Base-by-base conservation (phyloP, 2,797 vertebrate species). In the Alectoris magna region DNA sequence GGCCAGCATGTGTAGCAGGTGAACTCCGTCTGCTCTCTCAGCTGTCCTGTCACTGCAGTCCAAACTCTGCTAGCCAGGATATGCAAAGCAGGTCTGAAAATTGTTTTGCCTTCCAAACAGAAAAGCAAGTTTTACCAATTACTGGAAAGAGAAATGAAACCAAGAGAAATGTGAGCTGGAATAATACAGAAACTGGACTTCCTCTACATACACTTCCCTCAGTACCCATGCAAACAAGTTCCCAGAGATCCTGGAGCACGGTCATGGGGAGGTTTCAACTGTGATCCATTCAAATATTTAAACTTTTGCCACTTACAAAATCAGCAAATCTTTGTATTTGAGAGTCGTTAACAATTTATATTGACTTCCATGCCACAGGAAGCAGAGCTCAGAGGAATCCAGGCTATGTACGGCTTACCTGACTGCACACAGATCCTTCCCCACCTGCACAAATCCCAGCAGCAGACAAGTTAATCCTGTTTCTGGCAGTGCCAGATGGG, bases 71-170 rank as follows among this genome's bases (percentile, higher is more conserved):
- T 11, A 75, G 21, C 22, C 76, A 87, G 81, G 60, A 63, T 14
- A 24, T 7, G 75, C 74, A 70, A 58, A 90, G 31, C 36, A 5
- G 4, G 44, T 36, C 31, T 60, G 53, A 49, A 77, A 83, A 76
- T 3, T 22, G 36, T 71, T 51, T 23, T 76, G 53, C 16, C n/a
- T 75, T 74, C 58, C 73, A 34, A 68, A 56, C 38, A 29, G 6
- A 66, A 90, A 41, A 3, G 55, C 29, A 67, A 75, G 11, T 85
- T 91, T 69, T 59, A n/a, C 76, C 9, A 11, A 53, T 49, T 56
- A 72, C 71, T 80, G 78, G 43, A 51, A 91, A 79, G 49, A 86
- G 66, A 88, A 78, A 87, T 7, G 62, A 49, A 94, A 71, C 2
- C 41, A 77, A 43, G 18, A n/a, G 21, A 58, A 51, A 46, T 16